Conservation (phyloP, 2,797 vertebrate genomes). For the Sphaeramia orbicularis region DNA sequence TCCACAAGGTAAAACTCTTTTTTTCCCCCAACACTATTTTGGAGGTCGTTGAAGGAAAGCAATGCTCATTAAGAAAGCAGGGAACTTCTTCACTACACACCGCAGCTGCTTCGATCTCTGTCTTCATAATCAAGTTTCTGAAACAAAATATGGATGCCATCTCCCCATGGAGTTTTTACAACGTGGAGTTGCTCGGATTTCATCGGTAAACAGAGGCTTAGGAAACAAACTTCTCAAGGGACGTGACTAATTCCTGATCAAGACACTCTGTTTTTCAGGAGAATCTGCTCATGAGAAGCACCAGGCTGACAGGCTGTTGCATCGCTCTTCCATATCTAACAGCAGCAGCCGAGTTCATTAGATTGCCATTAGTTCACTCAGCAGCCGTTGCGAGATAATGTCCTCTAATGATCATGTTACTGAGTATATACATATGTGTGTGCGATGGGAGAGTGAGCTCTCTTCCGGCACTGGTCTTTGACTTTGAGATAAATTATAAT, state of each 20-base stretch:
- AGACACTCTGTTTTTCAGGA: conserved; percentile 13
- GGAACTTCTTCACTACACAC: neutral
- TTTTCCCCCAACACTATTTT: neutral
- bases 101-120: neutral
- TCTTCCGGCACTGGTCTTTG: conserved; percentile 46
- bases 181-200: conserved; percentile 8
- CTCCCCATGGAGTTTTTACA: conserved; percentile 29
- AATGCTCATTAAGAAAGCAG: conserved; percentile 24
- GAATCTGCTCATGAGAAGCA: neutral
- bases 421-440: conserved; percentile 4
- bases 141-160: conserved; percentile 35
- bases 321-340: conserved; percentile 21
- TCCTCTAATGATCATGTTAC: conserved; percentile 52
- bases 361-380: conserved; percentile 34
- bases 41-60: conserved; percentile 21
- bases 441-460: conserved; percentile 31
- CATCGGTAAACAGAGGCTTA: conserved; percentile 2
- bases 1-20: neutral
- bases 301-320: conserved; percentile 24
- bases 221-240: neutral
- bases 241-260: conserved; percentile 1
- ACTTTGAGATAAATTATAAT: conserved; percentile 63
- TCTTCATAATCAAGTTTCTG: neutral
- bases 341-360: conserved; percentile 50
- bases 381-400: conserved; percentile 46